Conservation (phyloP, 2,113 vertebrate genomes). For the Myrmecobius fasciatus region DNA sequence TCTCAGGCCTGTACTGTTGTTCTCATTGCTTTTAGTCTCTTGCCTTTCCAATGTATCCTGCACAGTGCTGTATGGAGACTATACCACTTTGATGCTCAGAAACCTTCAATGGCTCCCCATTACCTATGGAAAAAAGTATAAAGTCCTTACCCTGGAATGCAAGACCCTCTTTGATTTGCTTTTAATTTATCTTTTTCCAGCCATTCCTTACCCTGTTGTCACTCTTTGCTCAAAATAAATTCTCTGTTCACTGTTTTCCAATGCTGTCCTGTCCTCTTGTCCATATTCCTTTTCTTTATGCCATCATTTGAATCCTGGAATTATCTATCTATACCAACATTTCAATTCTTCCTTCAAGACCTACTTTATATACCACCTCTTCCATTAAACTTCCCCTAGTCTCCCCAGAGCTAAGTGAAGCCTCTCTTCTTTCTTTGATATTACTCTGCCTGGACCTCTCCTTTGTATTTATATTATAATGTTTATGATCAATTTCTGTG, state of each 20-base stretch:
- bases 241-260: neutral
- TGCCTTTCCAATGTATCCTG: neutral
- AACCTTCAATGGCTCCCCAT: neutral
- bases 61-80: neutral
- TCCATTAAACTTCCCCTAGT: neutral
- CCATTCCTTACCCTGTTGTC: neutral
- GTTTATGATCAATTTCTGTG: neutral
- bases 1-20: neutral
- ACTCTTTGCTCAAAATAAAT: neutral
- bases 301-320: neutral
- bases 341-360: neutral
- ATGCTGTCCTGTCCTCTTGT: neutral
- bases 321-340: neutral
- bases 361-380: neutral
- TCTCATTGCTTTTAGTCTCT: neutral
- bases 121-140: neutral
- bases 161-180: neutral
- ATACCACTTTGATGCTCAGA: neutral
- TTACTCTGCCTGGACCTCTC: neutral
- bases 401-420: neutral
- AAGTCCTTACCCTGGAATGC: neutral
- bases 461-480: neutral
- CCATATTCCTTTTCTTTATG: neutral
- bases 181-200: neutral
- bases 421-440: neutral